phyloP scores from a whole-genome alignment of 53 echinoderm and acorn worm genomes.

The Henricia sp. region DNA sequence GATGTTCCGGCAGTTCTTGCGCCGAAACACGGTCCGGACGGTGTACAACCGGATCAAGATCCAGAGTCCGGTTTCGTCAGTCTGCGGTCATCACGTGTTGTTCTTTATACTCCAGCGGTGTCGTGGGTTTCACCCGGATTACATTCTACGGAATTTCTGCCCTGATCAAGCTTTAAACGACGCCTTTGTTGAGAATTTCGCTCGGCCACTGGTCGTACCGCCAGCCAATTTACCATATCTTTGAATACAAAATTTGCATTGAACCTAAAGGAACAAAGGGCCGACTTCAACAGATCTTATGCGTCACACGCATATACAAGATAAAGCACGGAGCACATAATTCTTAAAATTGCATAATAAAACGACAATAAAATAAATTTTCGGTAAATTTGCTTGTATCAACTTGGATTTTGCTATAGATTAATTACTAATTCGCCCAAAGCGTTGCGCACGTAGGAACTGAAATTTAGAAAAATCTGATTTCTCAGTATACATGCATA shows the following conservation, averaged over 20 bases:
- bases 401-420: no score
- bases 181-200: neutral
- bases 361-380: no score
- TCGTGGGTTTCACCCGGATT: conserved; percentile 22
- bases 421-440: no score
- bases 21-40: conserved; percentile 20
- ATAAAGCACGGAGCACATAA: no score
- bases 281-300: no score
- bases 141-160: neutral
- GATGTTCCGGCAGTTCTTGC: neutral
- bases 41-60: conserved; percentile 4
- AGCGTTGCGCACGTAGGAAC: no score
- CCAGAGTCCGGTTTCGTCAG: neutral
- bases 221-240: neutral
- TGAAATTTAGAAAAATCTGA: no score
- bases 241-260: neutral
- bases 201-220: neutral
- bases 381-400: no score
- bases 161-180: neutral
- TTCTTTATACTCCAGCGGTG: conserved; percentile 18
- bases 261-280: no score
- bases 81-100: conserved; percentile 16
- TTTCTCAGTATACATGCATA: no score
- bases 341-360: no score
- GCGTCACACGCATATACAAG: no score